Evolutionary conservation across 1,140 invertebrate species (phyloP), one percentile per base, ranked within the genome.

Genomic region (Trigoniulus corallinus): DNA sequence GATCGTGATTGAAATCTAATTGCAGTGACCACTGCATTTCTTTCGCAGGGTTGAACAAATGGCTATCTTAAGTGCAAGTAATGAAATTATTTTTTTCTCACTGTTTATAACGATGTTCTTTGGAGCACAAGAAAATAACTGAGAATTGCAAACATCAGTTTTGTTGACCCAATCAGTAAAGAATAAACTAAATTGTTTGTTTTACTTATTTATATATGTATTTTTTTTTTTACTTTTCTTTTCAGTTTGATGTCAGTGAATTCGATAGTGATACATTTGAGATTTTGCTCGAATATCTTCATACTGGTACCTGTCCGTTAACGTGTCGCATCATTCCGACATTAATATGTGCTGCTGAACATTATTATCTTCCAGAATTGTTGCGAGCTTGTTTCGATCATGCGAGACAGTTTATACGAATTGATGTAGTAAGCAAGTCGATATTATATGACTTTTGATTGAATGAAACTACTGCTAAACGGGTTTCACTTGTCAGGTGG

Each of bases 341-440:
- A 2, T 72, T 94, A 1, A 89, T 93, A 51, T 93, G 88, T 63
- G 87, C 88, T 1, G 88, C 88, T 0, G 88, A 94, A 59, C 88
- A 93, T 61, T 94, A 92, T 62, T 88, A 93, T 67, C 68, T 93
- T 29, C 88, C 89, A 0, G 89, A 94, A 64, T 70, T 94, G 21
- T 69, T 93, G 24, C 88, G 93, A 63, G 88, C 88, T 0, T 93
- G 88, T 66, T 93, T 94, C 66, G 88, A 93, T 65, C 88, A 93
- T 60, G 88, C 88, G 48, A 93, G 93, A 65, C 88, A 92, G 61
- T 89, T 89, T 63, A 70, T 94, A 1, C 73, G 86, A 48, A 86
- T 92, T 61, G 86, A 91, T 68, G 83, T 92, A 57, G 88, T 84
- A 67, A 70, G 59, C 54, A 1, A 2, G n/a, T n/a, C n/a, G n/a